Evolutionary conservation across 2,888 invertebrate genomes (phyloP).

Genomic region (Pemphredon lugubris): DNA sequence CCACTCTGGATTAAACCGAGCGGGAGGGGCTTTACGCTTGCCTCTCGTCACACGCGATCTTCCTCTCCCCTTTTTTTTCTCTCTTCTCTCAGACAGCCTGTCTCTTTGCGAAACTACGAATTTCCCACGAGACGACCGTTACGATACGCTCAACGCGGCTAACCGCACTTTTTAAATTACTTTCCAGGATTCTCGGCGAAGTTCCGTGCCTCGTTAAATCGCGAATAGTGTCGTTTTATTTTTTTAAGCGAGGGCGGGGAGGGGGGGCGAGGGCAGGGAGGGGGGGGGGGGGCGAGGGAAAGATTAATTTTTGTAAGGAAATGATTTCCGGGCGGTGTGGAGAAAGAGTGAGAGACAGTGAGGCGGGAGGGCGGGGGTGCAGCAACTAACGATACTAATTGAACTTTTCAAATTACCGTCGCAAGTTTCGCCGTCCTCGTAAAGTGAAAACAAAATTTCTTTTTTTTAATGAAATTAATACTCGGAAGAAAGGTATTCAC

Average conservation of each 20-base stretch:
- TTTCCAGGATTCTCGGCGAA: slow-evolving; percentile 1
- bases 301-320: no score
- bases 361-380: no score
- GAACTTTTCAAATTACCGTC: slow-evolving; percentile 16
- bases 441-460: slow-evolving; percentile 29
- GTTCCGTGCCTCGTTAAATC: background rate
- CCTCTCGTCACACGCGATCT: slow-evolving; percentile 18
- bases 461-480: slow-evolving; percentile 53
- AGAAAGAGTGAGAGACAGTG: no score
- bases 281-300: no score
- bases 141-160: slow-evolving; percentile 34
- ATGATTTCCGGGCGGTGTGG: no score
- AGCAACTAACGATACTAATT: background rate
- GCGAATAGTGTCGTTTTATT: no score
- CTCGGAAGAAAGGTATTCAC: slow-evolving; percentile 36
- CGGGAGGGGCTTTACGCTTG: slow-evolving; percentile 1
- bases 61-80: slow-evolving; percentile 2
- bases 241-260: no score
- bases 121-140: slow-evolving; percentile 54
- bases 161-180: slow-evolving; percentile 42
- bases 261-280: no score
- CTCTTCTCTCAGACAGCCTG: slow-evolving; percentile 29
- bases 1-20: no score
- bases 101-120: slow-evolving; percentile 41
- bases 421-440: slow-evolving; percentile 24